Conservation (phyloP, 2,113 vertebrate genomes). For the Cephalopholis sonnerati region DNA sequence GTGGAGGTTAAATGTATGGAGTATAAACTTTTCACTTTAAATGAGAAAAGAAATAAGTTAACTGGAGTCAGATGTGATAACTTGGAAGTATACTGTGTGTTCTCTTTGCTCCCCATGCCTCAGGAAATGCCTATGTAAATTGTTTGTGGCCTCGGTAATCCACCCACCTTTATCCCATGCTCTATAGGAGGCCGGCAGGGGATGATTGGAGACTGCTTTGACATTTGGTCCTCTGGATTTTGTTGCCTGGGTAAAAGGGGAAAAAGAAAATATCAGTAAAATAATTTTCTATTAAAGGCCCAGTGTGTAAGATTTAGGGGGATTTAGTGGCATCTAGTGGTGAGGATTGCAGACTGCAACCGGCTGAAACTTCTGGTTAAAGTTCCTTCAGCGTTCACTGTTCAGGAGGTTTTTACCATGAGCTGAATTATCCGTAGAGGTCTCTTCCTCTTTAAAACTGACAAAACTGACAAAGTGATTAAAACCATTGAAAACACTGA, state of each 20-base stretch:
- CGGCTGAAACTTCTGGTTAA: too few species aligned
- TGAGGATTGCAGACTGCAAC: too few species aligned
- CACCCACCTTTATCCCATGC: conserved; percentile 45
- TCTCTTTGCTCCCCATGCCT: conserved; percentile 32
- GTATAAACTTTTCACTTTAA: conserved; percentile 7
- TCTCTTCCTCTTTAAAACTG: too few species aligned
- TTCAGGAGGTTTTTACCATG: too few species aligned
- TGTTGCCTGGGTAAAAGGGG: background rate
- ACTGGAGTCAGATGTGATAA: conserved; percentile 47
- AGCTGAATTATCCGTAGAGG: too few species aligned
- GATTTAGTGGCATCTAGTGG: too few species aligned
- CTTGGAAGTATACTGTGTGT: background rate
- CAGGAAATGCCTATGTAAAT: conserved; percentile 61
- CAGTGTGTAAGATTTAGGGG: too few species aligned
- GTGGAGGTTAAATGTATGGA: conserved; percentile 1
- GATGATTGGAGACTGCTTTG: conserved; percentile 31
- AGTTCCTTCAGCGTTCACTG: too few species aligned
- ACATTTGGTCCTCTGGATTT: conserved; percentile 27
- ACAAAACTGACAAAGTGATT: too few species aligned
- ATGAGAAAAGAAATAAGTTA: background rate
- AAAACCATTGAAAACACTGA: too few species aligned
- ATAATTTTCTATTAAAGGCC: too few species aligned
- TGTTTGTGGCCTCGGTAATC: conserved; percentile 38
- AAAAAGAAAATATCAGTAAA: background rate
- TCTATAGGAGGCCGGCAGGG: conserved; percentile 21